phyloP scores from a whole-genome alignment of 92 coral and sea anemone species.

The Zoanthus gigantus region DNA sequence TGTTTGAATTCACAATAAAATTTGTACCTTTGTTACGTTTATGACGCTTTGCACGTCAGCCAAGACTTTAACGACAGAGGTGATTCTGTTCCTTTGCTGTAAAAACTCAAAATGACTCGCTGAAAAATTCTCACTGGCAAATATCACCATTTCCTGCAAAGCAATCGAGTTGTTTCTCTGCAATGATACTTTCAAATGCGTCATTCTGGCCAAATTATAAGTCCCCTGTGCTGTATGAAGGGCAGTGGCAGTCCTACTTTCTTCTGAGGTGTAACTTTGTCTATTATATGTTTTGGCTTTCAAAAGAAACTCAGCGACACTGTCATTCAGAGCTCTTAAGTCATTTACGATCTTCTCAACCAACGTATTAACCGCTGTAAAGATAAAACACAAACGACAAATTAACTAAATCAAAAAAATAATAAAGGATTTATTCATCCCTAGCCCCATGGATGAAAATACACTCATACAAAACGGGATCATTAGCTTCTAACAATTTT shows the following conservation, averaged over 20 bases:
- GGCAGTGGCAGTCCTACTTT: constrained; percentile 43
- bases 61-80: constrained; percentile 28
- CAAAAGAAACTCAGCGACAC: constrained; percentile 54
- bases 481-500: too few species aligned
- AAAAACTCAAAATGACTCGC: constrained; percentile 44
- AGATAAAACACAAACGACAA: neutral
- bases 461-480: too few species aligned
- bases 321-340: constrained; percentile 49
- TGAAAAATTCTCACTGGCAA: constrained; percentile 34
- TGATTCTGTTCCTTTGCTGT: constrained; percentile 5
- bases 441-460: too few species aligned
- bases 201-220: constrained; percentile 44
- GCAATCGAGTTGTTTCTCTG: constrained; percentile 52
- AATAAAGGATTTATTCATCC: too few species aligned
- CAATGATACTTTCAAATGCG: constrained; percentile 54
- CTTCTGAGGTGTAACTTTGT: constrained; percentile 52
- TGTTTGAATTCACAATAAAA: too few species aligned
- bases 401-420: too few species aligned
- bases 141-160: constrained; percentile 52
- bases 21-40: constrained; percentile 72
- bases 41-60: constrained; percentile 54
- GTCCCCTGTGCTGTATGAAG: constrained; percentile 36
- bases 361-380: constrained; percentile 56
- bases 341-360: constrained; percentile 49
- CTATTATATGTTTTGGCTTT: constrained; percentile 45